Evolutionary conservation across 2,888 invertebrate genomes (phyloP), one percentile per base, ranked within the genome.

Genomic region (Tetropium fuscum): DNA sequence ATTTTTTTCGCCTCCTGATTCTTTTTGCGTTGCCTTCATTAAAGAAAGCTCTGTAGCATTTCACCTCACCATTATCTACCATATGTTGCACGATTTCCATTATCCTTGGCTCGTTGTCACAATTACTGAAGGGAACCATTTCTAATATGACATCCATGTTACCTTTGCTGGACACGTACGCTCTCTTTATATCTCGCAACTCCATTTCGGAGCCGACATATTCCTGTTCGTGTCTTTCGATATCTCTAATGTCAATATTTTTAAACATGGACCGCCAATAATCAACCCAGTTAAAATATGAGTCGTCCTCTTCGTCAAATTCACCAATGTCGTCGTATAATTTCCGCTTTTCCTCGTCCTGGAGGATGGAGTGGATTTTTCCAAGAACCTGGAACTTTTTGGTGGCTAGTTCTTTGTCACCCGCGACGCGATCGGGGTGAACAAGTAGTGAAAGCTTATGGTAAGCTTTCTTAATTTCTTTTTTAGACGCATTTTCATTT

Each of bases 381-480:
- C 96, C 92, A 7, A 98, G 85, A 0, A 94, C 88, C 84, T 98
- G 97, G 76, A 98, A 98, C 81, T 95, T 95, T 78, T 92, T 91
- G 2, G 97, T 97, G 0, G 96, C 93, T 68, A 88, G 86, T 49
- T 86, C 84, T 79, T 95, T 95, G 54, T 92, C 86, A 30, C 83
- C 83, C 0, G 85, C 85, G 0, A 94, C 96, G 69, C 96, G 85
- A 80, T 98, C 98, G 0, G 98, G 98, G 83, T 98, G 98, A 16
- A 94, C 93, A 74, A 91, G 86, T 18, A 98, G 83, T 0, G 98
- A 97, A 27, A 94, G 79, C 77, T 91, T 93, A 80, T 96, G 94
- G 78, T 98, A 98, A 0, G 96, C 97, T 79, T 95, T 97, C 78
- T 97, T 97, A 3, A 98, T 95, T 96, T n/a, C n/a, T n/a, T n/a